phyloP scores from a whole-genome alignment of 2,888 invertebrate genomes.

The Drosophila ustulata region DNA sequence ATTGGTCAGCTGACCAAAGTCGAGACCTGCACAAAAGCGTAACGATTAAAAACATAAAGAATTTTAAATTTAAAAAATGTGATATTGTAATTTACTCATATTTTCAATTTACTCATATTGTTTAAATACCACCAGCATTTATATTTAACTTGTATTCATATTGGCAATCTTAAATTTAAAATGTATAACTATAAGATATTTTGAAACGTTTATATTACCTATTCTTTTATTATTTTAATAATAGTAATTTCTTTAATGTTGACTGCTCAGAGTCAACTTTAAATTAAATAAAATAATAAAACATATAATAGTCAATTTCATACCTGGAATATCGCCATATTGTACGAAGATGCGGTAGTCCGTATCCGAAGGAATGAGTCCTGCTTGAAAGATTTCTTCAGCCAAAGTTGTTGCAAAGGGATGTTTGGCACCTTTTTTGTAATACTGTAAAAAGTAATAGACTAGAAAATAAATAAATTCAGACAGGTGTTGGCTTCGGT shows the following conservation, averaged over 20 bases:
- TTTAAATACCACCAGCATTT: too few relatives aligned
- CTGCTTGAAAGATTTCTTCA: conserved; percentile 89
- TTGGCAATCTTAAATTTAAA: too few relatives aligned
- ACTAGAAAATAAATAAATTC: neutral
- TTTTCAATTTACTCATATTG: too few relatives aligned
- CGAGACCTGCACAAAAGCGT: conserved; percentile 86
- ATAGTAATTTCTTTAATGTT: too few relatives aligned
- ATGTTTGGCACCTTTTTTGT: conserved; percentile 85
- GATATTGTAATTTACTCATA: too few relatives aligned
- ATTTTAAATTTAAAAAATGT: too few relatives aligned
- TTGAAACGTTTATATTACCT: too few relatives aligned
- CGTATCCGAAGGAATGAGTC: conserved; percentile 88
- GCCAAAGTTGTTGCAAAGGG: conserved; percentile 87
- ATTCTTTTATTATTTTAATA: too few relatives aligned
- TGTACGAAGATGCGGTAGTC: conserved; percentile 89
- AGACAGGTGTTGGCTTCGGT: neutral
- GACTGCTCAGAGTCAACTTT: too few relatives aligned
- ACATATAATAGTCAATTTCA: neutral
- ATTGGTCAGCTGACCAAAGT: conserved; percentile 89
- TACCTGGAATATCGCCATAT: conserved; percentile 87
- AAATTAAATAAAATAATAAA: neutral
- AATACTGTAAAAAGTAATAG: conserved; percentile 81
- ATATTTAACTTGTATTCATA: too few relatives aligned
- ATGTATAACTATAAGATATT: too few relatives aligned
- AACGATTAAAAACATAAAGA: neutral